Conservation (phyloP, 1,140 invertebrate species). For the Ceratoteleas bidentatus region DNA sequence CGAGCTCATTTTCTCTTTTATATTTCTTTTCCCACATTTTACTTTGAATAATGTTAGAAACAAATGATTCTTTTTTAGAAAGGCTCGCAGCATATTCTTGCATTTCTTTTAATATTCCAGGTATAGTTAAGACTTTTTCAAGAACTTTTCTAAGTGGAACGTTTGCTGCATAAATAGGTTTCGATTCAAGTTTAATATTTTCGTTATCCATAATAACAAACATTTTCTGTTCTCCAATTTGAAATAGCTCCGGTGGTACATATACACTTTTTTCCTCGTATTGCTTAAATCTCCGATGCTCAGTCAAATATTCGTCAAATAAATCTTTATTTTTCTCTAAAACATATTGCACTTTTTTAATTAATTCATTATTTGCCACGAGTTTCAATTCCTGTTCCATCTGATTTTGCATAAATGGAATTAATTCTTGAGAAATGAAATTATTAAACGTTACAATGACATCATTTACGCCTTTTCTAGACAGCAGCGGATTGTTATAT, state of each 20-base stretch:
- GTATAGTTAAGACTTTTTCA: slow-evolving; percentile 1
- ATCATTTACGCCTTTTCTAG: not conserved
- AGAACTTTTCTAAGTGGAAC: slow-evolving; percentile 11
- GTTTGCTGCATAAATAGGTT: slow-evolving; percentile 4
- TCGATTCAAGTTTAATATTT: not conserved
- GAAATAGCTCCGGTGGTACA: not conserved
- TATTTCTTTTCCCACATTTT: slow-evolving; percentile 15
- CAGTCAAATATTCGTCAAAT: not conserved
- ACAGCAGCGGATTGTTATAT: not conserved
- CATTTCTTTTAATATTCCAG: slow-evolving; percentile 1
- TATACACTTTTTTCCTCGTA: slow-evolving; percentile 9
- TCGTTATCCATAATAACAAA: not conserved
- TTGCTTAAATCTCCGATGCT: slow-evolving; percentile 17
- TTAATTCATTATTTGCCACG: not conserved
- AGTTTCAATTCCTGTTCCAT: not conserved
- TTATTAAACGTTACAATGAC: not conserved
- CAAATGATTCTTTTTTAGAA: not conserved
- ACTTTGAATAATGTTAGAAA: slow-evolving; percentile 16
- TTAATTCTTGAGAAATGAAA: not conserved
- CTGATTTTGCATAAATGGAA: slow-evolving; percentile 25
- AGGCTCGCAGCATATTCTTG: not conserved
- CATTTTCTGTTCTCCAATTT: slow-evolving; percentile 8
- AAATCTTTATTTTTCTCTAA: slow-evolving; percentile 11
- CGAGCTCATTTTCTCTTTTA: not conserved
- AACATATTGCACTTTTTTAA: slow-evolving; percentile 2